These are phyloP conservation scores for Apteryx mantelli DNA, from an alignment of 2,113 vertebrate species.

Conservation along the genomic window DNA sequence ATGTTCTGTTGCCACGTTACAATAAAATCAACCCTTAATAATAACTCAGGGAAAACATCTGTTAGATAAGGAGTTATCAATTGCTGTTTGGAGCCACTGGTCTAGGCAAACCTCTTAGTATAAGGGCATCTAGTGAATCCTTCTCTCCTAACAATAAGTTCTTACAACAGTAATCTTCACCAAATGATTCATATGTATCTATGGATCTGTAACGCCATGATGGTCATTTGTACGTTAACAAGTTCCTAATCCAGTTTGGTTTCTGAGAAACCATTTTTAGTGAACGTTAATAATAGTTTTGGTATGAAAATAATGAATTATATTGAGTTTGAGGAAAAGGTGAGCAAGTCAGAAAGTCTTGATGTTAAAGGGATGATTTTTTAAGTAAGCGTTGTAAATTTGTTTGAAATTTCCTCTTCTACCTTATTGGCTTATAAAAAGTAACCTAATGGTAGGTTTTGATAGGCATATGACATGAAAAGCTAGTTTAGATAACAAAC, in stretches of 20 bases:
- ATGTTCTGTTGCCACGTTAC: background rate
- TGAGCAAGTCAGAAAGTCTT: background rate
- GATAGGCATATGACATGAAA: background rate
- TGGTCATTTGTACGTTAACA: background rate
- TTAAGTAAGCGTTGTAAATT: background rate
- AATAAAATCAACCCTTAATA: background rate
- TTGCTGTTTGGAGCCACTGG: background rate
- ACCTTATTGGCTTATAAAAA: background rate
- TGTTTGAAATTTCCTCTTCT: background rate
- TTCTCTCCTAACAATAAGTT: background rate
- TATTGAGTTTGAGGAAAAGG: background rate
- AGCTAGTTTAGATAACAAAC: background rate
- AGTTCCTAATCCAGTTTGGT: background rate
- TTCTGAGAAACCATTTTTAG: background rate
- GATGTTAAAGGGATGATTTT: background rate
- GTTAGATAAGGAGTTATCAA: background rate
- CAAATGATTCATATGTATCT: rapidly evolving
- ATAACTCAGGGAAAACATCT: background rate
- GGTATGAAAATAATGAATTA: background rate
- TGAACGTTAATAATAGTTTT: background rate
- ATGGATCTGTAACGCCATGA: background rate
- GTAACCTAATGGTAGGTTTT: background rate
- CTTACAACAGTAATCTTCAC: background rate
- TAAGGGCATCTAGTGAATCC: background rate
- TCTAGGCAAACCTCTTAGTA: background rate